Evolutionary conservation across 2,888 invertebrate species (phyloP), one percentile per base, ranked within the genome.

Genomic region (Hipparchia semele): DNA sequence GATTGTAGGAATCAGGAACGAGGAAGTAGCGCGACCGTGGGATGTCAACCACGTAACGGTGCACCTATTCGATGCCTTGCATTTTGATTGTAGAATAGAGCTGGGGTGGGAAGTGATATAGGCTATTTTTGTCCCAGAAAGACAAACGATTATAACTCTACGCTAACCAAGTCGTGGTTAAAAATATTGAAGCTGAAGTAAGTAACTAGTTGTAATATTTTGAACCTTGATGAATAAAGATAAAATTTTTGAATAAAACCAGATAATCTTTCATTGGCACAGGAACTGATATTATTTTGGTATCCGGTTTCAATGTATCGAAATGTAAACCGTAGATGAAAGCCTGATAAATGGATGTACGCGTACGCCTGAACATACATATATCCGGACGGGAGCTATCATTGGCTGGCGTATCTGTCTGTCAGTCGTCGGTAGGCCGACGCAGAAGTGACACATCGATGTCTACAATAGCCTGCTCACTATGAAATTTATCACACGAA

Each of bases 401-500:
- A 53, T 60, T 53, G 49, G 60, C 33, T 53, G 53, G 60, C 53
- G n/a, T 53, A 69, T 69, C 60, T 39, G 60, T 69, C 68, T 61
- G n/a, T 51, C 51, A 51, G 60, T 69, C 68, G n/a, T 69, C 60
- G 68, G 60, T 69, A 60, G 61, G 61, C 68, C 68, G 60, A 60
- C 51, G 68, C 33, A 53, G 51, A 39, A 51, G 68, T 61, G 60
- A 69, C 60, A 53, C 53, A 61, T 69, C 68, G 49, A 39, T 69
- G 68, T 69, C 68, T 60, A 69, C 68, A 69, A 23, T 61, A 53
- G 51, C 10, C 49, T 53, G 51, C 53, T 53, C 33, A 65, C 51
- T 65, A 53, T 8, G 51, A 60, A 53, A 60, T 69, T 53, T 60
- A 69, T 69, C 53, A 69, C 51, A n/a, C 51, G 33, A 23, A 23